These are phyloP conservation scores for Phainopepla nitens DNA, from an alignment of 2,113 vertebrate species.

Conservation along the genomic window DNA sequence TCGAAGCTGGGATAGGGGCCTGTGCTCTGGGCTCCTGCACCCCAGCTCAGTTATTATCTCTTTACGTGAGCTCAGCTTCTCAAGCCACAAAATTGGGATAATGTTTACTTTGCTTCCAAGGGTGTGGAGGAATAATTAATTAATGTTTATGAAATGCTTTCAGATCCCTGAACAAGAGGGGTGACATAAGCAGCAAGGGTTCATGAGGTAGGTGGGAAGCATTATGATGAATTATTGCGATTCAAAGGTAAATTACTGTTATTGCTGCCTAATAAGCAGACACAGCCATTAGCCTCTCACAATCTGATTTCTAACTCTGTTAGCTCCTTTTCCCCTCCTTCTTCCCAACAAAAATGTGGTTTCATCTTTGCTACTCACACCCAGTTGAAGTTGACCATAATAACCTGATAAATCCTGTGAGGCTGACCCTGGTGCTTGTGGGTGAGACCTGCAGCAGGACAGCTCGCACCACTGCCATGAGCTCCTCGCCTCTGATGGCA, in stretches of 20 bases:
- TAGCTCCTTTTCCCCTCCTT: background rate
- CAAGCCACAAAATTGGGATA: background rate
- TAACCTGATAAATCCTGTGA: background rate
- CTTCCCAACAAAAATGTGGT: background rate
- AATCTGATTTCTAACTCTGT: background rate
- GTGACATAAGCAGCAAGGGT: background rate
- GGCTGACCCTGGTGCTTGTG: fast-evolving
- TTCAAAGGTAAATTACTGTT: constrained; percentile 23
- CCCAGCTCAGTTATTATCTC: background rate
- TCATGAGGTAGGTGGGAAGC: background rate
- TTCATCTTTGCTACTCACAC: background rate
- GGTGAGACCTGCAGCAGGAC: background rate
- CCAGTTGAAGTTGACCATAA: background rate
- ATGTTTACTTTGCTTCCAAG: constrained; percentile 16
- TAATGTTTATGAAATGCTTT: constrained; percentile 33
- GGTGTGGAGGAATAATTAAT: constrained; percentile 41
- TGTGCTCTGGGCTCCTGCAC: background rate
- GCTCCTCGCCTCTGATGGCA: background rate
- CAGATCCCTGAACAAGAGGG: constrained; percentile 2
- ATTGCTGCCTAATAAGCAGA: background rate
- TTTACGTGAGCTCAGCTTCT: background rate
- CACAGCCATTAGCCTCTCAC: background rate
- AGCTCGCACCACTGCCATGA: background rate
- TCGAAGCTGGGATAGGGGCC: background rate
- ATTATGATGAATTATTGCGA: background rate